These are phyloP conservation scores for Sorex fumeus DNA, from an alignment of 2,113 vertebrate genomes.

Conservation along the genomic window DNA sequence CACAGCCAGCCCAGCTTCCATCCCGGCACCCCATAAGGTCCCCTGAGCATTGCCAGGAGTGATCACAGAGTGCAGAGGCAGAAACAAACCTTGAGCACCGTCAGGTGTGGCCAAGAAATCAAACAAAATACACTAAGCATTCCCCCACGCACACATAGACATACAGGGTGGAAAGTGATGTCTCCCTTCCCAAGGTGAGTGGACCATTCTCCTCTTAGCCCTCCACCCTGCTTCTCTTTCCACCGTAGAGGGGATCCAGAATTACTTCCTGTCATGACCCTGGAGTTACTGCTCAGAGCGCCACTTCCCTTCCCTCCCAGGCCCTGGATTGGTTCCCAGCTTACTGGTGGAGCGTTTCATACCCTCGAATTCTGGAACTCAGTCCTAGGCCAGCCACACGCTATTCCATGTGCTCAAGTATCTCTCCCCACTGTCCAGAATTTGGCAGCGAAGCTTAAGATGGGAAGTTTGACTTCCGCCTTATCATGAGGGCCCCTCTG, in stretches of 20 bases:
- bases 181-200: neutral
- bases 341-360: neutral
- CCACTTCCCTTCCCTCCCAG: neutral
- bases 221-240: neutral
- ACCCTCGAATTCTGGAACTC: neutral
- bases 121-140: neutral
- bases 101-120: no score
- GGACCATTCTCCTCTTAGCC: neutral
- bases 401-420: neutral
- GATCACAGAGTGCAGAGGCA: no score
- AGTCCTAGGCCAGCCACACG: neutral
- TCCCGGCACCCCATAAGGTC: no score
- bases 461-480: no score
- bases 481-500: neutral
- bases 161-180: neutral
- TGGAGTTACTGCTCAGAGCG: neutral
- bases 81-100: no score
- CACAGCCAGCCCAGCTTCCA: no score
- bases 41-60: no score
- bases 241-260: neutral
- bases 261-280: neutral
- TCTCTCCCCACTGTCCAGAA: neutral
- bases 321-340: neutral
- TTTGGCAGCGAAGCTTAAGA: neutral
- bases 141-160: no score